Evolutionary conservation across 2,888 invertebrate genomes (phyloP), one percentile per base, ranked within the genome.

Genomic region (Euphydryas editha): DNA sequence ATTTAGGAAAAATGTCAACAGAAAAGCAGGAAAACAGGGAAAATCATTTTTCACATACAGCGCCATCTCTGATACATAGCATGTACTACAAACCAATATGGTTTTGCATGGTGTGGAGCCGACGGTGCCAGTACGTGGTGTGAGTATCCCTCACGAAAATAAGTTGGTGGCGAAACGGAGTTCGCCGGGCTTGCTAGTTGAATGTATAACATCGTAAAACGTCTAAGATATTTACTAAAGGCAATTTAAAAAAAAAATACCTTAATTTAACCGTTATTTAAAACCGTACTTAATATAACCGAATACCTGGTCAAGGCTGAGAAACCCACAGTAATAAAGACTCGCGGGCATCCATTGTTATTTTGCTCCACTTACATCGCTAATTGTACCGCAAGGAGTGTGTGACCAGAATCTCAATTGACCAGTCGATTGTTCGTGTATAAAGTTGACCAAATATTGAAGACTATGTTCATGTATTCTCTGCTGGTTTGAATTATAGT

Each of bases 351-450:
- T 54, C 46, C 66, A 44, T 66, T 69, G 68, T 62, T 62, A 62
- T 51, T 62, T 36, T 62, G 68, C 57, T 67, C 60, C 51, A 66
- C 63, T 60, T 68, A 30, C 69, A 70, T 62, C 55, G 36, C 51
- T 68, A 69, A 72, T 65, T 62, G 65, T 44, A 55, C 58, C 47
- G 42, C 56, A 10, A 36, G 61, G 36, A 49, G 49, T 20, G 59
- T 60, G 67, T 61, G 60, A 54, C 15, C 30, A 51, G 63, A 62
- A 71, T 65, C 63, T 57, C 59, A 49, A 64, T 69, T 30, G 47
- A 57, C 51, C 49, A 62, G 15, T 2, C 21, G 21, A 6, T 13
- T 51, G n/a, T 51, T 24, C 30, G 21, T 24, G 15, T 21, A 13
- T 21, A 13, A 8, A 13, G 20, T 13, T 49, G 3, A 49, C 4